Evolutionary conservation across 2,888 invertebrate genomes (phyloP).

Genomic region (Isotomurus palustris): DNA sequence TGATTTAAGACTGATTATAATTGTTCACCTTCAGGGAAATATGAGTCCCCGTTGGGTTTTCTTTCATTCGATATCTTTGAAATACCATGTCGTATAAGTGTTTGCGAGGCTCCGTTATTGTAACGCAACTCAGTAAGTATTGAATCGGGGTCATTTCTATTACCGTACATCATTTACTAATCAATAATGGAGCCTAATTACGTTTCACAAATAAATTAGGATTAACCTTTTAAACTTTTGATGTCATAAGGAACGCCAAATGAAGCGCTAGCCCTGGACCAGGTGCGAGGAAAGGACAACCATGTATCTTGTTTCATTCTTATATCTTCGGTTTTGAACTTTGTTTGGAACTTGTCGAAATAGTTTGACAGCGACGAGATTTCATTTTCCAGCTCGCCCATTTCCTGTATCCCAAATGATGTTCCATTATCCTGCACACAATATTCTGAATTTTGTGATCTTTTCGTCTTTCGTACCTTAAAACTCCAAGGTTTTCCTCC

Average conservation of each 20-base stretch:
- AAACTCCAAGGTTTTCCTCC: constrained; percentile 35
- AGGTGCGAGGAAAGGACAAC: constrained; percentile 40
- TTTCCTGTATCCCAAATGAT: constrained; percentile 23
- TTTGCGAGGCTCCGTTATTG: constrained; percentile 34
- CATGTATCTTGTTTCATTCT: constrained; percentile 38
- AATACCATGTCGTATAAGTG: constrained; percentile 42
- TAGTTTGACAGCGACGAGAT: constrained; percentile 30
- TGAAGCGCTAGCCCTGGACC: constrained; percentile 37
- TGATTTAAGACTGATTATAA: too few relatives aligned
- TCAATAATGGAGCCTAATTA: neutral
- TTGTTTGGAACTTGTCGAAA: constrained; percentile 33
- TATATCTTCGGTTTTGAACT: constrained; percentile 40
- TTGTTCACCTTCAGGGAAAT: constrained; percentile 30
- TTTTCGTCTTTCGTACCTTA: constrained; percentile 16
- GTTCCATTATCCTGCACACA: neutral
- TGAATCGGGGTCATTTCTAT: constrained; percentile 33
- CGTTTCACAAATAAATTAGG: neutral
- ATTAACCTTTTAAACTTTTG: constrained; percentile 29
- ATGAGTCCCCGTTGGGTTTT: constrained; percentile 40
- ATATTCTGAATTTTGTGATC: neutral
- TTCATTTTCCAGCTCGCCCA: constrained; percentile 29
- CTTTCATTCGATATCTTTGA: constrained; percentile 38
- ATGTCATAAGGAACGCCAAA: constrained; percentile 38
- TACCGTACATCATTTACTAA: neutral
- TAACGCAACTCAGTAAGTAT: constrained; percentile 37